phyloP scores from a whole-genome alignment of 1,140 invertebrate genomes.

The Bombus terrestris region DNA sequence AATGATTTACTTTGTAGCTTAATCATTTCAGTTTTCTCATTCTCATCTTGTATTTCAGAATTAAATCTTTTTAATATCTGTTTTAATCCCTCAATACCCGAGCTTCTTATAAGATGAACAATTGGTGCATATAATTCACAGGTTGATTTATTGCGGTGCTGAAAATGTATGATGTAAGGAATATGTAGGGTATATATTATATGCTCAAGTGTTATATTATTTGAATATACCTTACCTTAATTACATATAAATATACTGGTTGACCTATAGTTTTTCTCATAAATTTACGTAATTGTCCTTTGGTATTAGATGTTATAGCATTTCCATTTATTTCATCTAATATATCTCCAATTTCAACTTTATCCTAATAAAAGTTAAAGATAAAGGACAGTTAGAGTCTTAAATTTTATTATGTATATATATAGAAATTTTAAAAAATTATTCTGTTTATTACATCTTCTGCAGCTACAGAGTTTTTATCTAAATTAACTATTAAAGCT shows the following conservation, averaged over 20 bases:
- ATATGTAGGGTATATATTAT: background rate
- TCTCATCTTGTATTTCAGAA: conserved; percentile 27
- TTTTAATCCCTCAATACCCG: conserved; percentile 71
- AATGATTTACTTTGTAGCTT: conserved; percentile 51
- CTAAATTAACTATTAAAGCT: conserved; percentile 83
- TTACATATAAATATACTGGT: conserved; percentile 83
- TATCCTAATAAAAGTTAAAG: conserved; percentile 78
- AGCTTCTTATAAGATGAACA: conserved; percentile 71
- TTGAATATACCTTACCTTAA: conserved; percentile 82
- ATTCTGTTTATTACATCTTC: conserved; percentile 82
- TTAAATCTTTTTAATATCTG: conserved; percentile 60
- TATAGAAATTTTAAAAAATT: background rate
- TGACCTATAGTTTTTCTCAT: conserved; percentile 81
- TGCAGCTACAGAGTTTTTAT: conserved; percentile 83
- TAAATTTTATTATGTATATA: background rate
- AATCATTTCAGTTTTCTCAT: conserved; percentile 34
- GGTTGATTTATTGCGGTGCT: conserved; percentile 72
- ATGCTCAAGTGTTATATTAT: background rate
- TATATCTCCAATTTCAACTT: conserved; percentile 85
- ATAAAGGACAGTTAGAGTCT: background rate
- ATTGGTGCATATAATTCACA: conserved; percentile 78
- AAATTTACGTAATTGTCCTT: conserved; percentile 82
- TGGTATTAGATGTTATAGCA: conserved; percentile 79
- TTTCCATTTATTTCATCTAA: conserved; percentile 86
- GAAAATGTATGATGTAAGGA: conserved; percentile 40